Evolutionary conservation across 1,140 invertebrate genomes (phyloP).

Genomic region (Hycleus cichorii): DNA sequence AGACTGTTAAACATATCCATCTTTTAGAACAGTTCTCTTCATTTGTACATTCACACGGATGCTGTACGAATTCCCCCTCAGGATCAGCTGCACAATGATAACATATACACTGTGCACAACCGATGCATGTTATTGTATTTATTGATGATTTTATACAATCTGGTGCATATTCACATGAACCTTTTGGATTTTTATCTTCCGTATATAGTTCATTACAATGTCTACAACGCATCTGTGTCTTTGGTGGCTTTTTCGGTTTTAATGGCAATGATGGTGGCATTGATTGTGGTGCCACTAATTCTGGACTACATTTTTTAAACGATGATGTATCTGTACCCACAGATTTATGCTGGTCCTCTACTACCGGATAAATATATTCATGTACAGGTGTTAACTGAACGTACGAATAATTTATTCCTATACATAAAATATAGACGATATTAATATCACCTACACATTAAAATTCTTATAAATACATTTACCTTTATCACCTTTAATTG

Average conservation of each 20-base stretch:
- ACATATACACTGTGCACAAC: constrained; percentile 72
- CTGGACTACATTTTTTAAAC: constrained; percentile 52
- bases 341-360: constrained; percentile 52
- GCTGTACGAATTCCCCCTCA: constrained; percentile 69
- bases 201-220: constrained; percentile 56
- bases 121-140: constrained; percentile 74
- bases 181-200: constrained; percentile 72
- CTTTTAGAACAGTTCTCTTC: constrained; percentile 53
- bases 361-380: constrained; percentile 75
- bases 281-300: constrained; percentile 23
- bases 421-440: constrained; percentile 11
- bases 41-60: constrained; percentile 67
- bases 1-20: constrained; percentile 79
- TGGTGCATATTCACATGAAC: constrained; percentile 82
- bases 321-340: constrained; percentile 36
- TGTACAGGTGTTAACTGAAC: constrained; percentile 75
- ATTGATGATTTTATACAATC: constrained; percentile 75
- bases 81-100: constrained; percentile 89
- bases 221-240: constrained; percentile 17
- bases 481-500: constrained; percentile 29
- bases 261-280: constrained; percentile 43
- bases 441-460: background rate
- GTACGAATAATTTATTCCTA: constrained; percentile 69
- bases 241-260: constrained; percentile 47
- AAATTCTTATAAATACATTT: background rate